phyloP scores from a whole-genome alignment of 2,888 invertebrate genomes.

The Herminia tarsipennalis region DNA sequence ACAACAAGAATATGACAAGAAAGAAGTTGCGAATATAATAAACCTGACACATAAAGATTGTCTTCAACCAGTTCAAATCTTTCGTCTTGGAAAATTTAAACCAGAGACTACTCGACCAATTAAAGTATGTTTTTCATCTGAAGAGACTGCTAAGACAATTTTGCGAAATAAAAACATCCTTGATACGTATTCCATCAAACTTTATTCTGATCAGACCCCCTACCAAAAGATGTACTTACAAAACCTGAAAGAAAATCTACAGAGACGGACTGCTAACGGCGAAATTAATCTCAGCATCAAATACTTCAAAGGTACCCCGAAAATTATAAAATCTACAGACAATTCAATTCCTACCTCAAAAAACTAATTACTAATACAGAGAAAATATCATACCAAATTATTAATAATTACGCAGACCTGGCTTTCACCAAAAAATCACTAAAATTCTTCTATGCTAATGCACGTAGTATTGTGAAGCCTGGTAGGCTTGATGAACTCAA shows the following conservation, averaged over 20 bases:
- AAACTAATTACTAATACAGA: neutral
- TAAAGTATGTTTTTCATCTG: neutral
- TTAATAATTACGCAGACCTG: neutral
- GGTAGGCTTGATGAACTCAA: conserved; percentile 4
- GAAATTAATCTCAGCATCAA: too few species aligned
- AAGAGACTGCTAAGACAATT: neutral
- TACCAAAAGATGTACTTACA: conserved; percentile 4
- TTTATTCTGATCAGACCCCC: conserved; percentile 6
- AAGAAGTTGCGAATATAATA: neutral
- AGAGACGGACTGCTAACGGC: neutral
- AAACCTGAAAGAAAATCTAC: conserved; percentile 3
- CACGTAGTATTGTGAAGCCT: neutral
- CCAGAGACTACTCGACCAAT: neutral
- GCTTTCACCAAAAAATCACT: neutral
- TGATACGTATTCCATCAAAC: neutral
- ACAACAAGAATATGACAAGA: too few species aligned
- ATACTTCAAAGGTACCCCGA: neutral
- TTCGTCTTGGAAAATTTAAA: conserved; percentile 3
- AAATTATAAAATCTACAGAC: neutral
- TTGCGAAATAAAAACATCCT: neutral
- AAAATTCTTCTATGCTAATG: conserved; percentile 1
- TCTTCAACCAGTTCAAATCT: neutral
- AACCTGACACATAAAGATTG: neutral
- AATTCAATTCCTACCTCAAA: neutral
- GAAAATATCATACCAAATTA: conserved; percentile 1